Evolutionary conservation across 2,113 vertebrate genomes (phyloP).

Genomic region (Gavia stellata): DNA sequence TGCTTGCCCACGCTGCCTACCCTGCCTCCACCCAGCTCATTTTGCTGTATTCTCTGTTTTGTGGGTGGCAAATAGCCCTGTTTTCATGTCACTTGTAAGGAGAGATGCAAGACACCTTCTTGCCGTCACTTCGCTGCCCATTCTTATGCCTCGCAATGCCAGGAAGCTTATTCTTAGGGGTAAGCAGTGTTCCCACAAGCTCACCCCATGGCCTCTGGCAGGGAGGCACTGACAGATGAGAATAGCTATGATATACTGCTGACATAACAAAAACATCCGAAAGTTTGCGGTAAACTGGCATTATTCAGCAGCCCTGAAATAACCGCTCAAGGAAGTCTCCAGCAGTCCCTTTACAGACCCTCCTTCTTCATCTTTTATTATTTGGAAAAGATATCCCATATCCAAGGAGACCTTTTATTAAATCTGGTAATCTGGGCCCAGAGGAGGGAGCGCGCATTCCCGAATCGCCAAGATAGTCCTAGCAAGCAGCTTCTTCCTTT

Average conservation of each 20-base stretch:
- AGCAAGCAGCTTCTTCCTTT: neutral
- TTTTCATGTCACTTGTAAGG: neutral
- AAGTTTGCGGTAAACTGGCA: neutral
- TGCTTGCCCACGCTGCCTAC: neutral
- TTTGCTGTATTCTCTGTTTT: neutral
- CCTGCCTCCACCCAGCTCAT: neutral
- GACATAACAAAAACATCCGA: neutral
- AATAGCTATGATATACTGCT: neutral
- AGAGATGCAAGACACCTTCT: neutral
- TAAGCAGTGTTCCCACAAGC: neutral
- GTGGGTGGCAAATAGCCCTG: neutral
- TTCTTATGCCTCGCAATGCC: neutral
- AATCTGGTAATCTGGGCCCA: neutral
- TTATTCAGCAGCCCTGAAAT: neutral
- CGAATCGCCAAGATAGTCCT: accelerated
- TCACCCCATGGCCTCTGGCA: neutral
- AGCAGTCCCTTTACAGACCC: neutral
- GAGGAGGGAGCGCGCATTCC: neutral
- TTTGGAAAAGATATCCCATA: neutral
- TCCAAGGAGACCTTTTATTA: neutral
- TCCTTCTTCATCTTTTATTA: neutral
- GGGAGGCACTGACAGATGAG: neutral
- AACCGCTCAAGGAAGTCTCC: neutral
- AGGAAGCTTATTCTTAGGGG: neutral
- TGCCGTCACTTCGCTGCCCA: accelerated